Percentiles rank a stretch among this genome's conserved stretches.
phyloP scores from a whole-genome alignment of 2,113 vertebrate genomes.

The Butastur rufipennis region DNA sequence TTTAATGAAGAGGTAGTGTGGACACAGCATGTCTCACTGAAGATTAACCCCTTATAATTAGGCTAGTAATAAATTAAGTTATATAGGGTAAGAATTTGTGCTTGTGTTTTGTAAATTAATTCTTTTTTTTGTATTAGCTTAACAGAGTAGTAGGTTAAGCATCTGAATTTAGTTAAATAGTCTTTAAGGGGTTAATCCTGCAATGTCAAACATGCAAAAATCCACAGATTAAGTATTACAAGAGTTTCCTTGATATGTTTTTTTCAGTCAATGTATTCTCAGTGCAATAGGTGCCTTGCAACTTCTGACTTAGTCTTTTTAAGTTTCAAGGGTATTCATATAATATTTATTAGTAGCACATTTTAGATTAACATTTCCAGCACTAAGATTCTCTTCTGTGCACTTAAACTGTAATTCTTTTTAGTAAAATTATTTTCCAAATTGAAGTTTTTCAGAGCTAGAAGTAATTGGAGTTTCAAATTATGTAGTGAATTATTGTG shows the following conservation, averaged over 20 bases:
- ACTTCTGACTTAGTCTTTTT: slow-evolving; percentile 45
- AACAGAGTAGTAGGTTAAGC: slow-evolving; percentile 37
- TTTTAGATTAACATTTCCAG: background rate
- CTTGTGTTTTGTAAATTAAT: slow-evolving; percentile 44
- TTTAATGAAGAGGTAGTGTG: slow-evolving; percentile 79
- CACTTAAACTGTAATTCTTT: background rate
- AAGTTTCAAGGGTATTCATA: background rate
- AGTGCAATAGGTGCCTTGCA: slow-evolving; percentile 58
- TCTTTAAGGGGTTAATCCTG: slow-evolving; percentile 83
- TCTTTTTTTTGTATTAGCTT: slow-evolving; percentile 29
- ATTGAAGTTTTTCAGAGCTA: background rate
- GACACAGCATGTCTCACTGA: slow-evolving; percentile 79
- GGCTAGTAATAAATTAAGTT: slow-evolving; percentile 27
- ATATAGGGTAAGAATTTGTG: slow-evolving; percentile 52
- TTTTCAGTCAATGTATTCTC: slow-evolving; percentile 24
- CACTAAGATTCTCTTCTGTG: background rate
- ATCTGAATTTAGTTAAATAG: slow-evolving; percentile 62
- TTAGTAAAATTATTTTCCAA: background rate
- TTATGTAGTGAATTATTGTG: background rate
- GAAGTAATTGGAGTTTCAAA: background rate
- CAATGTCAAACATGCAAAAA: slow-evolving; percentile 79
- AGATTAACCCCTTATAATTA: slow-evolving; percentile 84
- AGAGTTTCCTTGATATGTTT: background rate
- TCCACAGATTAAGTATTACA: slow-evolving; percentile 74
- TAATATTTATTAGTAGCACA: background rate